Base-by-base conservation (phyloP, 2,113 vertebrate species). In the Cyphomyrus discorhynchus region DNA sequence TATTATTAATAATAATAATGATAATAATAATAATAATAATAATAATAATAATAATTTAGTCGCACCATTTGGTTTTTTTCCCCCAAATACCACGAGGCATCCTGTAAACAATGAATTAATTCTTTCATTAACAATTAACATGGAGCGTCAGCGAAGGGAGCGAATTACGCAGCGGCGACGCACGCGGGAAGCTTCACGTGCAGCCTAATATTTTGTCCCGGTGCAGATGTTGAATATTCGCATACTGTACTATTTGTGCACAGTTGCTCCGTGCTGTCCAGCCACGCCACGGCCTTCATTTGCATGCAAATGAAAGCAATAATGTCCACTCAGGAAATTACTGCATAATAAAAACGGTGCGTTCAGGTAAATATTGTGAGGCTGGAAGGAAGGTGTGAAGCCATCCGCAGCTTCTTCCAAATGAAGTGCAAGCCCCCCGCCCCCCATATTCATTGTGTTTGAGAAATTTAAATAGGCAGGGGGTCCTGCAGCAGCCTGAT, bases 261-360 rank as follows among this genome's bases (percentile, higher is more conserved):
- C 74, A 80, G 74, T 15, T 80, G 74, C 74, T 80, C 35, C 53
- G 5, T 66, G 56, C 56, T n/a, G 35, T 42, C 27, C 52, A 87
- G 53, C 52, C 52, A 87, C 27, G 31, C 7, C n/a, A 42, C 56
- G 39, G 39, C 87, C 39, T 31, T 87, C 17, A 88, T 88, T 62
- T 88, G 42, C 56, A 88, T 88, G 87, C 56, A 88, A 66, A 88
- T 88, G 7, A 46, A 66, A 62, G 87, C 39, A 88, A 88, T 88
- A 88, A 87, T 42, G 86, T 39, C 39, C 52, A 58, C 86, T 87
- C 86, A 31, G 31, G 31, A 87, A 56, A 87, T 58, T 87, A 80
- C 74, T 80, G 74, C 74, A 35, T 80, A 80, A 80, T 80, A 42
- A 80, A 80, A 80, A 80, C 74, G 39, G 31, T 42, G 74, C 35